These are phyloP conservation scores for Nematostella vectensis DNA, from an alignment of 92 coral and sea anemone species.

Conservation along the genomic window DNA sequence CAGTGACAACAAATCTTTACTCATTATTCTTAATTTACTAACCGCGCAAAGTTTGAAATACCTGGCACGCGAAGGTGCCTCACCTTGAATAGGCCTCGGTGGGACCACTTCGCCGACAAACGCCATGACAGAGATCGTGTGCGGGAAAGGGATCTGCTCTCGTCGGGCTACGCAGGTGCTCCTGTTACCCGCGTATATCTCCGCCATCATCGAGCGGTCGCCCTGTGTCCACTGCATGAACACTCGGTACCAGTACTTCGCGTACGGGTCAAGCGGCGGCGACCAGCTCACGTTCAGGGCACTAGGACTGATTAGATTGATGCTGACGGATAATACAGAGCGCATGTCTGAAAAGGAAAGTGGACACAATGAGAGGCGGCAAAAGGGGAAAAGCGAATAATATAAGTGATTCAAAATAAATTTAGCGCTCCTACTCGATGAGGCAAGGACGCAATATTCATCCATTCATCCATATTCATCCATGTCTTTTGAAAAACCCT, in stretches of 20 bases:
- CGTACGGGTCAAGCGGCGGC: conserved; percentile 41
- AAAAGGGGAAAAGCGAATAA: too few relatives aligned
- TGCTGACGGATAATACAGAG: conserved; percentile 9
- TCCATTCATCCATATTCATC: too few relatives aligned
- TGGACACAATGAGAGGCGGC: too few relatives aligned
- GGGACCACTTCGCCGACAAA: conserved; percentile 23
- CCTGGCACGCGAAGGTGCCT: neutral
- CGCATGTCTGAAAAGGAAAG: conserved; percentile 5
- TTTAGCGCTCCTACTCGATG: too few relatives aligned
- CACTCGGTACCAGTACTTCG: conserved; percentile 45
- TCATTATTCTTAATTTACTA: too few relatives aligned
- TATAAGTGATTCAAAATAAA: too few relatives aligned
- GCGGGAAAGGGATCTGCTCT: conserved; percentile 17
- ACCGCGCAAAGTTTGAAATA: neutral
- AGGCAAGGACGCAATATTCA: too few relatives aligned
- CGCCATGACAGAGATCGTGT: conserved; percentile 38
- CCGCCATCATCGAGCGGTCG: conserved; percentile 16
- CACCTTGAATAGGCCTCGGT: conserved; percentile 32
- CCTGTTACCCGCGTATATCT: conserved; percentile 35
- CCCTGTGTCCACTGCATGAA: conserved; percentile 43
- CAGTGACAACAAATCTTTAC: too few relatives aligned
- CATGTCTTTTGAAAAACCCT: too few relatives aligned
- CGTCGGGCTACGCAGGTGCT: conserved; percentile 25
- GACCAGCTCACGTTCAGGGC: conserved; percentile 38
- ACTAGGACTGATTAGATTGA: conserved; percentile 6